Conservation (phyloP, 2,888 invertebrate species). For the Pelosia muscerda region DNA sequence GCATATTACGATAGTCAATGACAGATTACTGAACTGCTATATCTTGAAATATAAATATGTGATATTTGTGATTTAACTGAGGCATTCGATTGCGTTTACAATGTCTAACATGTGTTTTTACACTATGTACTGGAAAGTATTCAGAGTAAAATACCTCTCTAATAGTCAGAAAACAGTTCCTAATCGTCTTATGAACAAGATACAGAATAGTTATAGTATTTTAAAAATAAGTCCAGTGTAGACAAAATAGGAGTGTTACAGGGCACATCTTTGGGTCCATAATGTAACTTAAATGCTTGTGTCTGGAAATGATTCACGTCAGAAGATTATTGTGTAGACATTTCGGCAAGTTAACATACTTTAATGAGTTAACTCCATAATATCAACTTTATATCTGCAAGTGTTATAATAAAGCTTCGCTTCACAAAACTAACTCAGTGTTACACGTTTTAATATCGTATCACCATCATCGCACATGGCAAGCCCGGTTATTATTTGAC, state of each 20-base stretch:
- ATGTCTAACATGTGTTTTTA: not conserved
- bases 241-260: not conserved
- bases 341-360: no score
- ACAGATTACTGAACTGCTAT: not conserved
- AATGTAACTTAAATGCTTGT: not conserved
- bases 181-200: not conserved
- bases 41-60: not conserved
- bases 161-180: not conserved
- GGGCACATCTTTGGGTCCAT: not conserved
- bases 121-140: not conserved
- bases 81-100: not conserved
- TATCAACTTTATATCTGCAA: not conserved
- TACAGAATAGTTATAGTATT: not conserved
- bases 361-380: not conserved
- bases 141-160: not conserved
- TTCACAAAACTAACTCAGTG: not conserved
- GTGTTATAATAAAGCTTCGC: not conserved
- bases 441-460: not conserved
- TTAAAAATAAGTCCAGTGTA: not conserved
- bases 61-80: not conserved
- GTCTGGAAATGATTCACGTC: conserved; percentile 3
- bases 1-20: not conserved
- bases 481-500: no score
- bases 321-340: not conserved
- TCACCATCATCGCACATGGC: not conserved